Evolutionary conservation across 2,888 invertebrate genomes (phyloP).

Genomic region (Tetheella fluctuosa): DNA sequence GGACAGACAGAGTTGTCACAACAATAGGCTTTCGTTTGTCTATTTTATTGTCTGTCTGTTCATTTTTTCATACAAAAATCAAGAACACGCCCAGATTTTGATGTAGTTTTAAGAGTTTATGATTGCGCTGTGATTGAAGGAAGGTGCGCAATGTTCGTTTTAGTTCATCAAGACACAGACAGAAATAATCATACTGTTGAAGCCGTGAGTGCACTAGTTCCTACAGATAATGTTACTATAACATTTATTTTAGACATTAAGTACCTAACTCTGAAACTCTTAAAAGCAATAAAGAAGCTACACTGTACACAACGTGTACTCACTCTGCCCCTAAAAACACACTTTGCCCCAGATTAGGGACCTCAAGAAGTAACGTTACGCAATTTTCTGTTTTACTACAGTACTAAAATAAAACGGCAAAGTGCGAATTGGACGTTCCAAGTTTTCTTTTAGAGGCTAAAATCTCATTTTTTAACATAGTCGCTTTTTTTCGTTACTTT

Average conservation of each 20-base stretch:
- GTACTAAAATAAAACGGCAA: slow-evolving; percentile 18
- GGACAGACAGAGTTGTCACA: too few species aligned
- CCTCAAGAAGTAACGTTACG: slow-evolving; percentile 25
- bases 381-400: slow-evolving; percentile 37
- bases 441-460: slow-evolving; percentile 7
- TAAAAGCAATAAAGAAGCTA: slow-evolving; percentile 10
- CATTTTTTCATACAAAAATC: too few species aligned
- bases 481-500: background rate
- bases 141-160: too few species aligned
- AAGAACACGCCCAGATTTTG: too few species aligned
- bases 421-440: slow-evolving; percentile 22
- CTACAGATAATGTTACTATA: background rate
- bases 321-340: background rate
- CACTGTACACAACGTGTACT: slow-evolving; percentile 4
- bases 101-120: too few species aligned
- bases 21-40: too few species aligned
- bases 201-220: background rate
- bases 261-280: slow-evolving; percentile 3
- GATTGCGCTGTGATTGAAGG: too few species aligned
- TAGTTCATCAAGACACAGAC: too few species aligned
- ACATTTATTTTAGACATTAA: background rate
- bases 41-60: too few species aligned
- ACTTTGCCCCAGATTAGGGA: slow-evolving; percentile 19
- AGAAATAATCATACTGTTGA: too few species aligned
- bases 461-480: background rate